phyloP scores from a whole-genome alignment of 2,888 invertebrate species.

The Desoria tigrina region DNA sequence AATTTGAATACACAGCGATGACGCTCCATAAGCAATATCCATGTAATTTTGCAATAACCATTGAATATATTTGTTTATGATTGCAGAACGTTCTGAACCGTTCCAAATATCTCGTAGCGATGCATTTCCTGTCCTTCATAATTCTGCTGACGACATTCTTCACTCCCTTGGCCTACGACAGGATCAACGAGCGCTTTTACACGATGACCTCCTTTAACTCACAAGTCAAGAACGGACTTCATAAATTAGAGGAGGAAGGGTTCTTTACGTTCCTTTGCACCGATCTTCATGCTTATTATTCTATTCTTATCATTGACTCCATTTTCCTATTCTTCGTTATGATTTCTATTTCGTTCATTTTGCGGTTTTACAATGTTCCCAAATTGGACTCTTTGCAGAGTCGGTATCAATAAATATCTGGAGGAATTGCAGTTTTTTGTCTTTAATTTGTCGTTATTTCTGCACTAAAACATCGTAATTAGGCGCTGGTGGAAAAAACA shows the following conservation, averaged over 20 bases:
- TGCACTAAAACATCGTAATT: too few species aligned
- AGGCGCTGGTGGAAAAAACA: too few species aligned
- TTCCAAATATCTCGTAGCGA: slow-evolving; percentile 29
- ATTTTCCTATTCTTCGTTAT: slow-evolving; percentile 31
- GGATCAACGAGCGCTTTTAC: slow-evolving; percentile 15
- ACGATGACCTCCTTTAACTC: slow-evolving; percentile 26
- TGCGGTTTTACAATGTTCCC: slow-evolving; percentile 14
- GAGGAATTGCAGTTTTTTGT: too few species aligned
- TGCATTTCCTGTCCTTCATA: slow-evolving; percentile 31
- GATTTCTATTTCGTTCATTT: slow-evolving; percentile 33
- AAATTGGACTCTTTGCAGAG: too few species aligned
- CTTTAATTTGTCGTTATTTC: too few species aligned
- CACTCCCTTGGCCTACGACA: slow-evolving; percentile 21
- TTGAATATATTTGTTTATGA: too few species aligned
- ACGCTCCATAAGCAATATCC: too few species aligned
- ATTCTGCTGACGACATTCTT: slow-evolving; percentile 20
- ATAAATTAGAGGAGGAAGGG: background rate
- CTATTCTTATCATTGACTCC: slow-evolving; percentile 18
- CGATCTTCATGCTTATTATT: slow-evolving; percentile 32
- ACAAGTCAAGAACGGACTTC: background rate
- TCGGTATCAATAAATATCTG: too few species aligned
- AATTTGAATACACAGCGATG: too few species aligned
- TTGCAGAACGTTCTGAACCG: slow-evolving; percentile 29
- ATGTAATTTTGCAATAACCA: too few species aligned
- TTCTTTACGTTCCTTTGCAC: background rate